A percentile compares a stretch with the other conserved stretches of the same genome.
phyloP scores from a whole-genome alignment of 1,140 invertebrate species.

The Agrypnia vestita region DNA sequence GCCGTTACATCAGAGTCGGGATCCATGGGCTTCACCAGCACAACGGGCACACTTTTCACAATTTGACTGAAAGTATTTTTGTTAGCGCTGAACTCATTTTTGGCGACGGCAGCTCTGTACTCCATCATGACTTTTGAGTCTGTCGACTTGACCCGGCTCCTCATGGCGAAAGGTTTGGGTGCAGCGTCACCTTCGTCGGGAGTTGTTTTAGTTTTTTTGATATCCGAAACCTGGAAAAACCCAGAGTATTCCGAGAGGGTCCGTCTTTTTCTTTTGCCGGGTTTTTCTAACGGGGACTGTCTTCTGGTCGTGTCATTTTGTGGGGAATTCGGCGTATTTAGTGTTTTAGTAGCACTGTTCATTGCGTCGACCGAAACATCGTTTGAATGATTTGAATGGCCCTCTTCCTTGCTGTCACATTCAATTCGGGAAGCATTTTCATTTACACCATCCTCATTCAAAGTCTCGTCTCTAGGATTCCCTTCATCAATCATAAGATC shows the following conservation, averaged over 20 bases:
- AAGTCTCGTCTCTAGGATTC: background rate
- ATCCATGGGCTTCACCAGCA: no score
- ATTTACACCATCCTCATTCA: background rate
- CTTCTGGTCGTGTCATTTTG: background rate
- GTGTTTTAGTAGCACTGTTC: no score
- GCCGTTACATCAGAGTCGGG: no score
- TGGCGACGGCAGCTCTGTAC: conserved; percentile 25
- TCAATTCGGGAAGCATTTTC: background rate
- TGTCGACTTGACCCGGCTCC: conserved; percentile 21
- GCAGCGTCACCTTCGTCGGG: background rate
- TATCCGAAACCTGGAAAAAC: background rate
- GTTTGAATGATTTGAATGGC: background rate
- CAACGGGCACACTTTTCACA: no score
- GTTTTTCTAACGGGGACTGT: background rate
- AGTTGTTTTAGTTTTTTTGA: background rate
- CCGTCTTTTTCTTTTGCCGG: conserved; percentile 9
- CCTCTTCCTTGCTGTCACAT: background rate
- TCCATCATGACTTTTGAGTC: conserved; percentile 27
- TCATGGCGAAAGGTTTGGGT: conserved; percentile 5
- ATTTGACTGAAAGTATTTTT: background rate
- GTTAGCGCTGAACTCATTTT: conserved; percentile 24
- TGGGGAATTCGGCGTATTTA: background rate
- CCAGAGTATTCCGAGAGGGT: conserved; percentile 23
- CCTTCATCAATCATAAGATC: conserved; percentile 1
- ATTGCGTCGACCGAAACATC: background rate